Conservation (phyloP, 2,888 invertebrate genomes). For the Himalopsyche japonica region DNA sequence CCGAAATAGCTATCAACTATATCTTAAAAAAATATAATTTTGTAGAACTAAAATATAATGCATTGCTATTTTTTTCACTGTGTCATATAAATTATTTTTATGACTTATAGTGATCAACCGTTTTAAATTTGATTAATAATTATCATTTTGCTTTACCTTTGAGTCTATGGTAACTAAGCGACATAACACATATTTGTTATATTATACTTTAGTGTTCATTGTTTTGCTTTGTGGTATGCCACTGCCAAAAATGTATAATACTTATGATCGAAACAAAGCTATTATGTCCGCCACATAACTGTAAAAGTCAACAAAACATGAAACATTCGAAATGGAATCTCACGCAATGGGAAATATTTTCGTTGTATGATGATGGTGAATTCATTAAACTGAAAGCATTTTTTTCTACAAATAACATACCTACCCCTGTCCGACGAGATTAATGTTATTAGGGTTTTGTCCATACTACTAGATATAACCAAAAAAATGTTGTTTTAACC, state of each 20-base stretch:
- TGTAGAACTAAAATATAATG: no score
- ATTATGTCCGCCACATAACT: background rate
- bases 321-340: background rate
- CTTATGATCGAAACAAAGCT: background rate
- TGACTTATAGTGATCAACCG: no score
- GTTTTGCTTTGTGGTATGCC: no score
- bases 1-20: no score
- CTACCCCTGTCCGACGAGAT: background rate
- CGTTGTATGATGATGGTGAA: background rate
- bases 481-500: background rate
- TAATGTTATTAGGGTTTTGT: conserved; percentile 3
- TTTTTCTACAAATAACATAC: conserved; percentile 4
- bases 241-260: background rate
- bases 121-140: no score
- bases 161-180: no score
- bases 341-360: conserved; percentile 9
- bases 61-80: no score
- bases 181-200: no score
- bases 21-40: no score
- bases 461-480: background rate
- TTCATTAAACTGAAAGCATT: conserved; percentile 22
- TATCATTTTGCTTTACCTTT: no score
- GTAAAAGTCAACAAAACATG: background rate
- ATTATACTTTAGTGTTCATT: no score
- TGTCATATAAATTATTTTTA: no score